Evolutionary conservation across 2,797 vertebrate genomes (phyloP), one percentile per base, ranked within the genome.

Genomic region (Intellagama lesueurii): DNA sequence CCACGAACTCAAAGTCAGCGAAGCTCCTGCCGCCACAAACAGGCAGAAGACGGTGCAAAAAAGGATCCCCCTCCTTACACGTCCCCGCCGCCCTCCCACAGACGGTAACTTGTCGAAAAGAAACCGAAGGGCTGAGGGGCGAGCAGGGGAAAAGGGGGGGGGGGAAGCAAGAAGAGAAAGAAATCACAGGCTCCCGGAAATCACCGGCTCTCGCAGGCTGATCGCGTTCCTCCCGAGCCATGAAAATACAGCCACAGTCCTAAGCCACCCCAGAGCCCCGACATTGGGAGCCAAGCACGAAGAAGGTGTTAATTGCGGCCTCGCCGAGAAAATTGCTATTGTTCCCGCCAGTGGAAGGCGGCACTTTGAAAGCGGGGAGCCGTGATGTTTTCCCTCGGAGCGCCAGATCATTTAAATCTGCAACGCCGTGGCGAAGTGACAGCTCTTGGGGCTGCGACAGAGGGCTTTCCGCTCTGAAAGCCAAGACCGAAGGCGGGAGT

Each of bases 251-350:
- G 85, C 87, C 76, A 47, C 87, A 66, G 72, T 90, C 88, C 70
- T 47, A 92, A 75, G 52, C 52, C 52, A 28, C 52, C 92, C 87
- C 91, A 91, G 92, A 91, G 92, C 87, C 86, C 52, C 89, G 17
- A 77, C 26, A 47, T 49, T 35, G 83, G 78, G 89, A 85, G 68
- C 52, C 52, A 80, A 72, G 94, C 94, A 91, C 91, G 90, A 95
- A 90, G 56, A 69, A 94, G 91, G 94, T 91, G 93, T 88, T 94
- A 96, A 96, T 90, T 94, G 94, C 95, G 92, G 91, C 90, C 93
- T 92, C 77, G 87, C 93, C 44, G 93, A 92, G 91, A 89, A 95
- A 96, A 96, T 83, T 89, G 95, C 94, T 86, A 92, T 95, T 95
- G 96, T 96, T 95, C 91, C 88, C 81, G 81, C 22, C 44, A 11